A percentile compares a stretch with the other conserved stretches of the same genome.
phyloP scores from a whole-genome alignment of 2,888 invertebrate genomes.

The Drosophila sordidula region DNA sequence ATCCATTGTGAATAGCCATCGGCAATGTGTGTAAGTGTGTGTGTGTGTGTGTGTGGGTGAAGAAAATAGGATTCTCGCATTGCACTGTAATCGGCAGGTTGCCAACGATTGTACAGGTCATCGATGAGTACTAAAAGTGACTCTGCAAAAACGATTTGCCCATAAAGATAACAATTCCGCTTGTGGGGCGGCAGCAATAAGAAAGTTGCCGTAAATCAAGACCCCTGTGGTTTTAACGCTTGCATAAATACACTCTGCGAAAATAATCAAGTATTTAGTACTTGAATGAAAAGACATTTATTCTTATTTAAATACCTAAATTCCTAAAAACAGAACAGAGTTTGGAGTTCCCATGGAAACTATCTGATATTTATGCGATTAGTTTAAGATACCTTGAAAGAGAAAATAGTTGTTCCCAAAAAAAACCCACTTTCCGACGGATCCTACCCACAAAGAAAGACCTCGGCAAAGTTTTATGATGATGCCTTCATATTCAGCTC shows the following conservation, averaged over 20 bases:
- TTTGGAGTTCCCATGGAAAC: too few relatives aligned
- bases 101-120: conserved; percentile 41
- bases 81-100: conserved; percentile 42
- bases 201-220: conserved; percentile 7
- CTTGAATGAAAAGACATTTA: too few relatives aligned
- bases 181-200: not conserved
- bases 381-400: too few relatives aligned
- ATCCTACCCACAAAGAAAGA: too few relatives aligned
- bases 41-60: not conserved
- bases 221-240: not conserved
- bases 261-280: too few relatives aligned
- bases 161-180: conserved; percentile 25
- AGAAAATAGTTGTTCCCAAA: too few relatives aligned
- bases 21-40: conserved; percentile 23
- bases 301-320: too few relatives aligned
- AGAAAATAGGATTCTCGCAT: conserved; percentile 47
- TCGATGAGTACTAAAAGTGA: conserved; percentile 37
- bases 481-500: too few relatives aligned
- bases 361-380: too few relatives aligned
- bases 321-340: too few relatives aligned
- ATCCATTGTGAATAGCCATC: conserved; percentile 36
- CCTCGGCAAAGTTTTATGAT: too few relatives aligned
- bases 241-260: not conserved
- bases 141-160: conserved; percentile 24
- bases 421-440: too few relatives aligned